A percentile compares a stretch with the other conserved stretches of the same genome.
Evolutionary conservation across 2,113 vertebrate species (phyloP).

Genomic region (Sander vitreus): DNA sequence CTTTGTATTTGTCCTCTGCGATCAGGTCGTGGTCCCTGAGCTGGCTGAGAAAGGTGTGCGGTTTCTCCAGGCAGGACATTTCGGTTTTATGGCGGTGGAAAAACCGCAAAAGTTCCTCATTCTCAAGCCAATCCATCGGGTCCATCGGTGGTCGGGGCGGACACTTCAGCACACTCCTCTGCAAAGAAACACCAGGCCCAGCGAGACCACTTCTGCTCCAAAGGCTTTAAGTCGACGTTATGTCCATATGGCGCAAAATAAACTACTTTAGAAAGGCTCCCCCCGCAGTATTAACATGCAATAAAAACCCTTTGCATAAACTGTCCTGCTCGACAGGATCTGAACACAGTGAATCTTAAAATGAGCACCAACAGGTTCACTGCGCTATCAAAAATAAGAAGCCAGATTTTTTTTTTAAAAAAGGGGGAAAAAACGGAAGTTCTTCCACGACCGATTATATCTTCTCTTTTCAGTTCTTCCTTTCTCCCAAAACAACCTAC

Average conservation of each 20-base stretch:
- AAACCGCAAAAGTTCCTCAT: conserved; percentile 53
- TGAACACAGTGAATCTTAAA: neutral
- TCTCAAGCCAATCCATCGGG: conserved; percentile 56
- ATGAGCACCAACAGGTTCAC: neutral
- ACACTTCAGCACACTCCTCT: rapidly evolving
- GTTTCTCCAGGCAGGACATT: conserved; percentile 76
- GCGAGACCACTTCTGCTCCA: neutral
- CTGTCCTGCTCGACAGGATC: too few species aligned
- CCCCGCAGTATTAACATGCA: neutral
- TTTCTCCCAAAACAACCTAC: neutral
- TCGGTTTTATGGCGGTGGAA: conserved; percentile 74
- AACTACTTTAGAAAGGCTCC: neutral
- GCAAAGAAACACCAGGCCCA: too few species aligned
- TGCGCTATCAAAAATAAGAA: neutral
- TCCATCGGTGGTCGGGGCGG: conserved; percentile 54
- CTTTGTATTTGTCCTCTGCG: conserved; percentile 68
- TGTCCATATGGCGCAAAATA: neutral
- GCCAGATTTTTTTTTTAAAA: neutral
- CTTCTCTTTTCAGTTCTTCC: neutral
- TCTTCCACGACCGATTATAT: rapidly evolving
- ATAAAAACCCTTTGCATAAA: too few species aligned
- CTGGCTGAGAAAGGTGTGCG: conserved; percentile 71
- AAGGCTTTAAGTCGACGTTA: too few species aligned
- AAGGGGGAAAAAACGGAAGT: neutral
- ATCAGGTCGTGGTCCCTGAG: conserved; percentile 80